These are phyloP conservation scores for Dione juno DNA, from an alignment of 2,888 invertebrate species.

Conservation along the genomic window DNA sequence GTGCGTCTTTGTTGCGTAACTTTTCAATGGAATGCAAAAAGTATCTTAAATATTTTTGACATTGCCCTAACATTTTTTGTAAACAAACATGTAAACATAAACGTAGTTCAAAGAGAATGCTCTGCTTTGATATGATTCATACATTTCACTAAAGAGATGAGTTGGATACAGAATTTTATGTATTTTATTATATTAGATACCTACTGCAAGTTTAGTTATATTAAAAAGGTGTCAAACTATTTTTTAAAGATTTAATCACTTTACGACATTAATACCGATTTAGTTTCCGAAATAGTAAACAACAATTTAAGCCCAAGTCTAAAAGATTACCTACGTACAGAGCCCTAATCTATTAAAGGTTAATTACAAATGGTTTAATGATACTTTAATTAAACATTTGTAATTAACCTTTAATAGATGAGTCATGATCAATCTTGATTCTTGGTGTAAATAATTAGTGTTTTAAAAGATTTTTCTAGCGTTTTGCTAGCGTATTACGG, in stretches of 20 bases:
- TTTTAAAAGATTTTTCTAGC: background rate
- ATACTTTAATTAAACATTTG: conserved; percentile 6
- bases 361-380: conserved; percentile 3
- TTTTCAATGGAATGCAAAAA: background rate
- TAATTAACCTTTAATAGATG: no score
- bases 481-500: background rate
- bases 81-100: background rate
- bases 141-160: background rate
- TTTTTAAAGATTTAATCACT: background rate
- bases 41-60: background rate
- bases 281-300: background rate
- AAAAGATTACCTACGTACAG: background rate
- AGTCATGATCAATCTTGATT: no score
- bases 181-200: background rate
- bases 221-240: no score
- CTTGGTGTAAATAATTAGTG: background rate
- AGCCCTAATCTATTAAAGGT: background rate
- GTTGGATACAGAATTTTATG: background rate
- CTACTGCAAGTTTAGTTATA: no score
- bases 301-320: conserved; percentile 2
- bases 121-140: background rate
- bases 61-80: background rate
- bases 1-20: background rate
- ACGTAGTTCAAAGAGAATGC: conserved; percentile 1
- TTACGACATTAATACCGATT: background rate